Evolutionary conservation across 2,888 invertebrate genomes (phyloP).

Genomic region (Epirrhoe tristata): DNA sequence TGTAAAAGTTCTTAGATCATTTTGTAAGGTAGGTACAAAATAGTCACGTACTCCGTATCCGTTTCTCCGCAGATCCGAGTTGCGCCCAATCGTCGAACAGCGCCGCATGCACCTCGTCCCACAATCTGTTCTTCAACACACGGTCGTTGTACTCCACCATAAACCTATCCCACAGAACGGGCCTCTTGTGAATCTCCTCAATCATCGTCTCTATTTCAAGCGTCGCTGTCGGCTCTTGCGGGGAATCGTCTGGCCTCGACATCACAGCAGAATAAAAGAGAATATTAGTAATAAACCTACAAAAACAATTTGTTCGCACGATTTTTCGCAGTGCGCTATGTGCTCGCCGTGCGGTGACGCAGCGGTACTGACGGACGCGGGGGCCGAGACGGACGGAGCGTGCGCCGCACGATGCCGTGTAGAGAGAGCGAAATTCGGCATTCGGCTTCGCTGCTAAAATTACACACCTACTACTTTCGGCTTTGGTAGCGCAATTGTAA

Average conservation of each 20-base stretch:
- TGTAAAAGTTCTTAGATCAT: too few relatives aligned
- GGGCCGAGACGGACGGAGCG: background rate
- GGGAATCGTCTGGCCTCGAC: slow-evolving; percentile 18
- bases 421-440: slow-evolving; percentile 9
- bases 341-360: slow-evolving; percentile 25
- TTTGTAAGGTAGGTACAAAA: too few relatives aligned
- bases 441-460: background rate
- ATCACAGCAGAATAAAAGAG: background rate
- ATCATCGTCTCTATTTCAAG: slow-evolving; percentile 24
- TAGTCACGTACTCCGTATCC: slow-evolving; percentile 15
- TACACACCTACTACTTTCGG: too few relatives aligned
- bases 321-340: slow-evolving; percentile 16
- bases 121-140: slow-evolving; percentile 12
- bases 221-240: background rate
- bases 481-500: too few relatives aligned
- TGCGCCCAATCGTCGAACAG: slow-evolving; percentile 30
- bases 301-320: slow-evolving; percentile 17
- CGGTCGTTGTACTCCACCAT: slow-evolving; percentile 22
- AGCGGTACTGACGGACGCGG: slow-evolving; percentile 10
- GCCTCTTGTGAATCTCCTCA: slow-evolving; percentile 26
- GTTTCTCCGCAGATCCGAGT: slow-evolving; percentile 20
- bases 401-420: slow-evolving; percentile 22
- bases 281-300: slow-evolving; percentile 7
- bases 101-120: slow-evolving; percentile 28
- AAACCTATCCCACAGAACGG: slow-evolving; percentile 24